Conservation (phyloP, 2,888 invertebrate species). For the Microplitis deprimator region DNA sequence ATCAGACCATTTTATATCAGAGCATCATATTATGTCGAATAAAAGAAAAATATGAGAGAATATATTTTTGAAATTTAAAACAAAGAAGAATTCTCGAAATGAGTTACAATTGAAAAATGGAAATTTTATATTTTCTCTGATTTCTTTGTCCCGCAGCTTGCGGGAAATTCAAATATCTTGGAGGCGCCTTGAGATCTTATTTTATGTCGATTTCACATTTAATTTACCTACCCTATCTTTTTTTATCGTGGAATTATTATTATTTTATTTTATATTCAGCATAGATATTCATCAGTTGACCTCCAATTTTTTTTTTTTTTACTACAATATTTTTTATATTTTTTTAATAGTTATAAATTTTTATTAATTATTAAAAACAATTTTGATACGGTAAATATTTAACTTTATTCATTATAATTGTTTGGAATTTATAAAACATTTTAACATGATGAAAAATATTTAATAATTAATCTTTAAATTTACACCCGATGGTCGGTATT, state of each 20-base stretch:
- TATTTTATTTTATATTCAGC: neutral
- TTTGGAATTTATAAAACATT: neutral
- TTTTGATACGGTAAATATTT: neutral
- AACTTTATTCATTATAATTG: neutral
- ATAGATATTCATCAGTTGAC: neutral
- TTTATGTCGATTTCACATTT: neutral
- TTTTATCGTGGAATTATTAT: neutral
- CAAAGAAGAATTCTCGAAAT: neutral
- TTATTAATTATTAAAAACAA: too few relatives aligned
- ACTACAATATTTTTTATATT: neutral
- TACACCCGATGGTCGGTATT: too few relatives aligned
- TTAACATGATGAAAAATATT: too few relatives aligned
- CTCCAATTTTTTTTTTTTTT: neutral
- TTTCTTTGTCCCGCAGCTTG: neutral
- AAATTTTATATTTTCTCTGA: neutral
- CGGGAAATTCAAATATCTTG: neutral
- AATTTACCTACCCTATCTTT: neutral
- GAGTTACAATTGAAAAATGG: neutral
- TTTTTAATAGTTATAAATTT: neutral
- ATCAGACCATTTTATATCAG: too few relatives aligned
- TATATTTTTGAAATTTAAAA: neutral
- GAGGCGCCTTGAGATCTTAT: neutral
- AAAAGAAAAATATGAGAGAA: too few relatives aligned
- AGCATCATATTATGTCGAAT: too few relatives aligned
- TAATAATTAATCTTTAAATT: too few relatives aligned